phyloP scores from a whole-genome alignment of 2,888 invertebrate species.

The Tubulanus polymorphus region DNA sequence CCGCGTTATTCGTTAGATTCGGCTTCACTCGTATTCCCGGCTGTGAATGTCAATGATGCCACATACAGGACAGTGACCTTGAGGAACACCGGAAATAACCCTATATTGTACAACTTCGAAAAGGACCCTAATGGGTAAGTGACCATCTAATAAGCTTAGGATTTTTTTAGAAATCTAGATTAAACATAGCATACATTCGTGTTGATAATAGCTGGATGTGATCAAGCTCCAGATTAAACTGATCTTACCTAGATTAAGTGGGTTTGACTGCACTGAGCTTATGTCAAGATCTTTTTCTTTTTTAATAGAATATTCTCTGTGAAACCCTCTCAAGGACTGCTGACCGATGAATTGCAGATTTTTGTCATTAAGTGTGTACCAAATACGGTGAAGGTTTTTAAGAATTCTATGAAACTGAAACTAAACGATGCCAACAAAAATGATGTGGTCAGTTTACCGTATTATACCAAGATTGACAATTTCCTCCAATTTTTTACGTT shows the following conservation, averaged over 20 bases:
- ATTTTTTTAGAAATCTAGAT: no score
- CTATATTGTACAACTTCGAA: slow-evolving; percentile 43
- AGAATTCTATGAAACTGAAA: slow-evolving; percentile 31
- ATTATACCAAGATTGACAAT: no score
- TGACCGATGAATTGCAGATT: slow-evolving; percentile 39
- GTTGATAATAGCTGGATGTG: no score
- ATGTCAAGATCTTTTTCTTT: slow-evolving; percentile 1
- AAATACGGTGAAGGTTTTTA: slow-evolving; percentile 37
- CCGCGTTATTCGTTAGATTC: slow-evolving; percentile 39
- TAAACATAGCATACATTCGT: no score
- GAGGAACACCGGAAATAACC: slow-evolving; percentile 42
- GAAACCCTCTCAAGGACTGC: slow-evolving; percentile 44
- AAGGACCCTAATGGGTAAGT: slow-evolving; percentile 36
- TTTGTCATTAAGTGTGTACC: slow-evolving; percentile 43
- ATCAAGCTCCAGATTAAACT: no score
- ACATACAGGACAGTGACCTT: slow-evolving; percentile 43
- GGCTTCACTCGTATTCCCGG: slow-evolving; percentile 41
- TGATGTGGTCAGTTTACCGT: no score
- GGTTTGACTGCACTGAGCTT: no score
- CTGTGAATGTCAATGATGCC: slow-evolving; percentile 42
- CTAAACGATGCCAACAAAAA: slow-evolving; percentile 46
- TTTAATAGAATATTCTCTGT: slow-evolving; percentile 37
- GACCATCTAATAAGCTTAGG: no score
- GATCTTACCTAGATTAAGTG: no score
- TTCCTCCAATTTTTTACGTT: no score